phyloP scores from a whole-genome alignment of 2,113 vertebrate genomes.

The Mellivora capensis region DNA sequence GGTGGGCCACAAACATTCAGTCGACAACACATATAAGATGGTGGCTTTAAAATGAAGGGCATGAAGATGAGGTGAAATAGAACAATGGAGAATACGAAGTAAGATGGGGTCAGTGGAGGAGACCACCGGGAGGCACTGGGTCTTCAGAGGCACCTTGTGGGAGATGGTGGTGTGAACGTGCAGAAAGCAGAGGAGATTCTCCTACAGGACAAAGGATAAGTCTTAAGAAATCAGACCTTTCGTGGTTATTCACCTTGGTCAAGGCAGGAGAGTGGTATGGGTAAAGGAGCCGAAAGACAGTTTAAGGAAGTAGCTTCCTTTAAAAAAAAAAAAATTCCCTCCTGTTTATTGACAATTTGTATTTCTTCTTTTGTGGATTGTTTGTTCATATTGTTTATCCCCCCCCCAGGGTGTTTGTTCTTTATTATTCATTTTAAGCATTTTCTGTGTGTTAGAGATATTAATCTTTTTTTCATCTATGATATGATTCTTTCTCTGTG shows the following conservation, averaged over 20 bases:
- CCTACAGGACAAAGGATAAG: background rate
- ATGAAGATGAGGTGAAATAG: background rate
- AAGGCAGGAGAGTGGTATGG: background rate
- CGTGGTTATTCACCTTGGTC: background rate
- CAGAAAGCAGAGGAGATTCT: background rate
- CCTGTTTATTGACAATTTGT: background rate
- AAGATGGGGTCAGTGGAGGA: background rate
- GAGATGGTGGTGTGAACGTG: background rate
- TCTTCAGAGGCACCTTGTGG: background rate
- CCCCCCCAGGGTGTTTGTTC: background rate
- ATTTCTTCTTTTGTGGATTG: background rate
- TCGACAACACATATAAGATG: background rate
- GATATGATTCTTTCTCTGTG: background rate
- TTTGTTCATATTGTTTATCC: background rate
- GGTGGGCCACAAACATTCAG: background rate
- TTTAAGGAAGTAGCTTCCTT: background rate
- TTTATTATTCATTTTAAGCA: background rate
- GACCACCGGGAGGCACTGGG: background rate
- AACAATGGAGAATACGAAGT: background rate
- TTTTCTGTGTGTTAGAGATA: background rate
- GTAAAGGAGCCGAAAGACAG: background rate
- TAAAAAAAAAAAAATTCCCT: background rate
- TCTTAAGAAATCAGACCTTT: background rate
- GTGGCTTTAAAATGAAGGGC: background rate
- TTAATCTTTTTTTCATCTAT: background rate